Percentiles rank a stretch among this genome's conserved stretches.
Evolutionary conservation across 2,113 vertebrate species (phyloP).

Genomic region (Megaleporinus macrocephalus): DNA sequence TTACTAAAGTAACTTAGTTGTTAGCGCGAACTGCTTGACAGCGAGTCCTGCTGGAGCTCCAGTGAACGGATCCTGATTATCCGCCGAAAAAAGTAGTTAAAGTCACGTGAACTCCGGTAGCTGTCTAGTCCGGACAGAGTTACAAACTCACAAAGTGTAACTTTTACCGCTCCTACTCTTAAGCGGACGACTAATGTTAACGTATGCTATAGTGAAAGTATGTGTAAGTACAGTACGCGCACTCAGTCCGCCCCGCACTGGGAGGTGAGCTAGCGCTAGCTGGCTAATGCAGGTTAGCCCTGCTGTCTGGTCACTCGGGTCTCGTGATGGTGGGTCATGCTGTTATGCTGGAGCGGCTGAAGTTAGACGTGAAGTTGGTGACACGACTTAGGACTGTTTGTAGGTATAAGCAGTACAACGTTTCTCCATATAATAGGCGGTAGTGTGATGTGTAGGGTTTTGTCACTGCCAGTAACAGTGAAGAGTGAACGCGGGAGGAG

Average conservation of each 20-base stretch:
- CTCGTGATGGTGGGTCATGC: slow-evolving; percentile 54
- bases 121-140: not conserved
- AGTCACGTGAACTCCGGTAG: no score
- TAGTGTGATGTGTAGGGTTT: not conserved
- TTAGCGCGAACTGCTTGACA: not conserved
- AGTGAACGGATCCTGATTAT: not conserved
- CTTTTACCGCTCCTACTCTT: no score
- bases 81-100: not conserved
- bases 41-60: not conserved
- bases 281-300: no score
- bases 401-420: no score
- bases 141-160: not conserved
- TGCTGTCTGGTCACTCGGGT: slow-evolving; percentile 1
- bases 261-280: not conserved
- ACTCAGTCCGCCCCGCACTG: no score
- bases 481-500: not conserved
- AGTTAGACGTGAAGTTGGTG: no score
- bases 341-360: not conserved
- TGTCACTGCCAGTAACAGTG: not conserved
- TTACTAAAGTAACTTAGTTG: not conserved
- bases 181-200: no score
- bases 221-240: no score
- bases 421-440: not conserved
- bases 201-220: no score
- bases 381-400: not conserved